These are phyloP conservation scores for Trissolcus basalis DNA, from an alignment of 1,140 invertebrate species.

Conservation along the genomic window DNA sequence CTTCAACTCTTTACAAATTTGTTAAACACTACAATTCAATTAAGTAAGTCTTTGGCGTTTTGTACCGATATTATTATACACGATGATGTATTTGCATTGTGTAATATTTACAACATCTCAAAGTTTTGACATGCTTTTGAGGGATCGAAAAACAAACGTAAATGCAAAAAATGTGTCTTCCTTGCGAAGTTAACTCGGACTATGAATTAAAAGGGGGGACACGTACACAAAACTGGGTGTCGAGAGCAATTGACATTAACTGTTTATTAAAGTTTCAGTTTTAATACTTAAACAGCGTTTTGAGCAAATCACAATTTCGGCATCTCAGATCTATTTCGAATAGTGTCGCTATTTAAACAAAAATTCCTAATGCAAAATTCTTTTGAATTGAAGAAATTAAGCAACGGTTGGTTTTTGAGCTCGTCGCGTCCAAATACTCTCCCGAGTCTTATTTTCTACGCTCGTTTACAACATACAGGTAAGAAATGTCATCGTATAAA, in stretches of 20 bases:
- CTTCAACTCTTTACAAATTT: conserved; percentile 4
- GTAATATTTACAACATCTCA: conserved; percentile 33
- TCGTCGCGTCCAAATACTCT: conserved; percentile 12
- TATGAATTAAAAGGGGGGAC: neutral
- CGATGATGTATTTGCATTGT: conserved; percentile 26
- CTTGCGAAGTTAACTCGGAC: too few species aligned
- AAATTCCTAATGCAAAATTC: neutral
- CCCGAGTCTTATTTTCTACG: conserved; percentile 18
- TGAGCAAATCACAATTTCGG: conserved; percentile 6
- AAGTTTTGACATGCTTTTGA: conserved; percentile 13
- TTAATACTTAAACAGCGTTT: conserved; percentile 1
- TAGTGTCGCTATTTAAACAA: conserved; percentile 2
- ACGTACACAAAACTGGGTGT: neutral
- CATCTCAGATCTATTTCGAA: neutral
- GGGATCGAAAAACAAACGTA: conserved; percentile 16
- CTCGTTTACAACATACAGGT: conserved; percentile 9
- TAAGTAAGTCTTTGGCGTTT: conserved; percentile 49
- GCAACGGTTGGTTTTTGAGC: neutral
- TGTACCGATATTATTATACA: conserved; percentile 46
- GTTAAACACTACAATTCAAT: conserved; percentile 31
- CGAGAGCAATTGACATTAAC: neutral
- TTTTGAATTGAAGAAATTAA: neutral
- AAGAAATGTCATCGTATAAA: conserved; percentile 35
- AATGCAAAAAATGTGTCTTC: conserved; percentile 22
- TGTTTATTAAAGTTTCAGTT: neutral